A percentile compares a stretch with the other conserved stretches of the same genome.
Evolutionary conservation across 2,113 vertebrate genomes (phyloP).

Genomic region (Chloebia gouldiae): DNA sequence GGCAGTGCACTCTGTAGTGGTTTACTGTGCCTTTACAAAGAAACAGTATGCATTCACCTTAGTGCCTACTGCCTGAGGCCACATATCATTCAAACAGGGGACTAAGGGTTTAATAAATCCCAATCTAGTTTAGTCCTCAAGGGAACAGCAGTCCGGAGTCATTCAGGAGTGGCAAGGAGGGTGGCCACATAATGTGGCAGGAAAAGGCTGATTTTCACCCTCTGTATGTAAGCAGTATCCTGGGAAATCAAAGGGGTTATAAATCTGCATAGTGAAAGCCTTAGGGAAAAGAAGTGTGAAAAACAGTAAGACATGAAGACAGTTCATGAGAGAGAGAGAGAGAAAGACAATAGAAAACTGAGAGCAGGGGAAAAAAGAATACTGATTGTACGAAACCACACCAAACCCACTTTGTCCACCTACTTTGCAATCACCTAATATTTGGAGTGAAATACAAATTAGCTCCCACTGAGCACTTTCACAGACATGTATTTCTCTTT

Average conservation of each 20-base stretch:
- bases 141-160: background rate
- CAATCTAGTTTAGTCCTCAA: background rate
- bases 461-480: background rate
- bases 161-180: background rate
- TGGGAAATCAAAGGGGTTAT: background rate
- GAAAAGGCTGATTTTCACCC: constrained; percentile 3
- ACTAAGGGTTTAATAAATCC: constrained; percentile 48
- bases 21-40: constrained; percentile 42
- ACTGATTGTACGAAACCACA: background rate
- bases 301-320: background rate
- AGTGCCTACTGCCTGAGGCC: constrained; percentile 20
- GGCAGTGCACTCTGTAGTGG: constrained; percentile 15
- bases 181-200: background rate
- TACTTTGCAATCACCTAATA: background rate
- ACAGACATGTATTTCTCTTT: background rate
- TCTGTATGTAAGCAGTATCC: background rate
- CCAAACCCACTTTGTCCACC: background rate
- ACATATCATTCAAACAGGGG: background rate
- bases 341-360: background rate
- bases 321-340: background rate
- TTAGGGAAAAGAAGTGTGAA: background rate
- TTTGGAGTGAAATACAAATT: background rate
- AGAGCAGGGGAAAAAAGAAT: rapidly evolving
- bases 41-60: constrained; percentile 9
- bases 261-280: background rate